Evolutionary conservation across 2,113 vertebrate species (phyloP).

Genomic region (Atractosteus spatula): DNA sequence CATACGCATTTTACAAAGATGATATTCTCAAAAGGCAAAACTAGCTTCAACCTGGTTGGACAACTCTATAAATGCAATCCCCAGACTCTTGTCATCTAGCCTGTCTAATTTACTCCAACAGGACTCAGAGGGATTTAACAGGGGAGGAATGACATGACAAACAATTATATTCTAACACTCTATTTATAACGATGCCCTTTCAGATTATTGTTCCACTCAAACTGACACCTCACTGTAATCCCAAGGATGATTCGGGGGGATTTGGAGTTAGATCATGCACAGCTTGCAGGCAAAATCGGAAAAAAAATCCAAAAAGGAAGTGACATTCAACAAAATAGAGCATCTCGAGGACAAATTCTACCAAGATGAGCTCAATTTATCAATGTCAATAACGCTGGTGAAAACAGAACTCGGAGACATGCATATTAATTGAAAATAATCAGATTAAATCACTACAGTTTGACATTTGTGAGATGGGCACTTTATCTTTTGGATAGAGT

Average conservation of each 20-base stretch:
- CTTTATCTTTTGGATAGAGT: conserved; percentile 93
- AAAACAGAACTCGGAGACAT: conserved; percentile 83
- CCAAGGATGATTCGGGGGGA: conserved; percentile 66
- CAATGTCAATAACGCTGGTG: conserved; percentile 88
- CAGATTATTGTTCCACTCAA: conserved; percentile 73
- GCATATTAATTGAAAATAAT: conserved; percentile 99
- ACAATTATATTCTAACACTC: conserved; percentile 86
- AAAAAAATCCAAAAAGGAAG: conserved; percentile 59
- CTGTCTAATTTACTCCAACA: conserved; percentile 83
- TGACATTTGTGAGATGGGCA: conserved; percentile 94
- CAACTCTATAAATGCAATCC: conserved; percentile 81
- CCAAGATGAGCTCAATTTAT: conserved; percentile 92
- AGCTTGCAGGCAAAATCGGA: conserved; percentile 66
- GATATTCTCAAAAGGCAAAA: conserved; percentile 68
- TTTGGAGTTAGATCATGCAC: conserved; percentile 63
- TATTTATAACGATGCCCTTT: conserved; percentile 84
- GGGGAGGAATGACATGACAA: conserved; percentile 82
- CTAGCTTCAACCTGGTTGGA: conserved; percentile 69
- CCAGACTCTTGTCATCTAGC: conserved; percentile 84
- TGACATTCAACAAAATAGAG: conserved; percentile 89
- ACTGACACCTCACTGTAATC: conserved; percentile 73
- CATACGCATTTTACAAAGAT: conserved; percentile 55
- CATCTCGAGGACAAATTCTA: conserved; percentile 81
- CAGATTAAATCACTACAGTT: conserved; percentile 92
- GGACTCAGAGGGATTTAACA: conserved; percentile 74